A percentile compares a stretch with the other conserved stretches of the same genome.
Conservation (phyloP, 2,797 vertebrate genomes). For the Macropodus opercularis region DNA sequence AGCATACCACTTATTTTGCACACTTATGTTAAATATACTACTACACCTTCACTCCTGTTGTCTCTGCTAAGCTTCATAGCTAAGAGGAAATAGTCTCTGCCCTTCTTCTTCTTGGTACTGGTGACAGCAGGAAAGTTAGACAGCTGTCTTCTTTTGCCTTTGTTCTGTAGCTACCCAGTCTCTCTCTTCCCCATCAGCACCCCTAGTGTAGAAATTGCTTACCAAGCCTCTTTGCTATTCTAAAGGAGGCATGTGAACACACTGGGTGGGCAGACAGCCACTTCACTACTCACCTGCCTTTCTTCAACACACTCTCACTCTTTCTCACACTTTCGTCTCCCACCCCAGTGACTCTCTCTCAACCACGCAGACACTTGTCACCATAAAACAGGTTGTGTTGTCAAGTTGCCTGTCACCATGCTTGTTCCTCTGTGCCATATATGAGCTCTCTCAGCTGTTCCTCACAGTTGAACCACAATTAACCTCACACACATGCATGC, state of each 20-base stretch:
- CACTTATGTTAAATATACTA: slow-evolving; percentile 56
- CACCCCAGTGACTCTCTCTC: slow-evolving; percentile 23
- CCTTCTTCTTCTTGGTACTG: slow-evolving; percentile 61
- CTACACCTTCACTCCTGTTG: slow-evolving; percentile 47
- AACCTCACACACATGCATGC: slow-evolving; percentile 62
- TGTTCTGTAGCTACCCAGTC: too few species aligned
- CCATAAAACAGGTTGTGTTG: slow-evolving; percentile 81
- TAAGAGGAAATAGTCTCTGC: slow-evolving; percentile 56
- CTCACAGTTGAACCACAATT: slow-evolving; percentile 82
- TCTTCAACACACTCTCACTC: slow-evolving; percentile 64
- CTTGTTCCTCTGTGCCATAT: slow-evolving; percentile 76
- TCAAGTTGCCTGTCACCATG: slow-evolving; percentile 78
- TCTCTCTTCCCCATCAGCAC: slow-evolving; percentile 63
- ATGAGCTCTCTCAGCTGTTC: slow-evolving; percentile 85
- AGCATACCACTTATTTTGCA: slow-evolving; percentile 57
- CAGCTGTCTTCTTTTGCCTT: slow-evolving; percentile 43
- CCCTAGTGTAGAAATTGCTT: slow-evolving; percentile 57
- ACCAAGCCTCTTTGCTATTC: slow-evolving; percentile 69
- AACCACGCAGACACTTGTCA: slow-evolving; percentile 65
- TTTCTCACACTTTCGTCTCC: slow-evolving; percentile 59
- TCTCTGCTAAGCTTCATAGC: slow-evolving; percentile 45
- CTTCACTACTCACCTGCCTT: slow-evolving; percentile 78
- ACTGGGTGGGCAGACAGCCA: slow-evolving; percentile 70
- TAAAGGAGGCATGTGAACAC: slow-evolving; percentile 71
- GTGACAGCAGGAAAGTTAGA: slow-evolving; percentile 60